A percentile compares a stretch with the other conserved stretches of the same genome.
Conservation (phyloP, 2,113 vertebrate species). For the Nesogale talazaci region DNA sequence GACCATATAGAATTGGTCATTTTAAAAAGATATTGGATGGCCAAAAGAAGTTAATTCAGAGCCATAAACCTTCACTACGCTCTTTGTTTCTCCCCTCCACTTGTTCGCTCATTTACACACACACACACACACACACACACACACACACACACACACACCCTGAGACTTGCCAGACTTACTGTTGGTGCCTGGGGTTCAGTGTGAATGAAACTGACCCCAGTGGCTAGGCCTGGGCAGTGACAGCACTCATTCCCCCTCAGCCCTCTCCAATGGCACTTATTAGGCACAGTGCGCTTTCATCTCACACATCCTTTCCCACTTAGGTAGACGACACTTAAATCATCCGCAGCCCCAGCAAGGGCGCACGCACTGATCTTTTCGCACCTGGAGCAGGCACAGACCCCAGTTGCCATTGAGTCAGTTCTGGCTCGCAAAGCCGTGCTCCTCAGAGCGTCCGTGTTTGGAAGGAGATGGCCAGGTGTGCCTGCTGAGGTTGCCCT, state of each 20-base stretch:
- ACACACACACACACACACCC: background rate
- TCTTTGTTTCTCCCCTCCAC: background rate
- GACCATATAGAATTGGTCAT: background rate
- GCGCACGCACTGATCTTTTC: background rate
- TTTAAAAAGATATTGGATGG: background rate
- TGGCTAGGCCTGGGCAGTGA: background rate
- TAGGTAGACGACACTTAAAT: background rate
- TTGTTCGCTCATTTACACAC: background rate
- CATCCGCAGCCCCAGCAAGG: background rate
- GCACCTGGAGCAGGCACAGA: background rate
- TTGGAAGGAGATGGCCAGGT: background rate
- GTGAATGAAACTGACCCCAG: background rate
- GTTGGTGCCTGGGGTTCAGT: background rate
- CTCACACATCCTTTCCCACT: background rate
- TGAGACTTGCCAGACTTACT: background rate
- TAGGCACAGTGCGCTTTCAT: background rate
- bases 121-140: background rate
- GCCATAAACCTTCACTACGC: background rate
- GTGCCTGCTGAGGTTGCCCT: background rate
- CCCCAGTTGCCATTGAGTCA: background rate
- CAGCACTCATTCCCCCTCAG: background rate
- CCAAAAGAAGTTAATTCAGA: constrained; percentile 11
- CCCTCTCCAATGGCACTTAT: background rate
- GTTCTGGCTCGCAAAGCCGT: background rate
- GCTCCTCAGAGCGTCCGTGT: background rate